Conservation (phyloP, 2,113 vertebrate species). For the Ophthalmolycus amberensis region DNA sequence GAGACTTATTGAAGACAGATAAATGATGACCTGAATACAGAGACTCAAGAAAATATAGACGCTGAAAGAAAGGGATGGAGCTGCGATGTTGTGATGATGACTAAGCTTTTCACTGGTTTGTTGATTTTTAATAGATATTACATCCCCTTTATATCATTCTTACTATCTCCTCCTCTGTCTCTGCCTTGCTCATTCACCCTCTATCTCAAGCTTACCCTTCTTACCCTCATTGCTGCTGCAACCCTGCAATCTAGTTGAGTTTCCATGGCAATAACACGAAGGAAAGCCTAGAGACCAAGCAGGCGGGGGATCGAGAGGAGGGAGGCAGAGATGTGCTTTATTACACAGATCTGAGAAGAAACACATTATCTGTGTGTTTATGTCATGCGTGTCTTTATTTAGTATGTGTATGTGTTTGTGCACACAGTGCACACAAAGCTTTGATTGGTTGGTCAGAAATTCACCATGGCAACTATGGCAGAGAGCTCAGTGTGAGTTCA, state of each 20-base stretch:
- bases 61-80: neutral
- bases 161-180: neutral
- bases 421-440: slow-evolving; percentile 34
- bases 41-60: neutral
- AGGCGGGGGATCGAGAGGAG: slow-evolving; percentile 15
- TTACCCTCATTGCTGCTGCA: slow-evolving; percentile 28
- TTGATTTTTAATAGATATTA: slow-evolving; percentile 4
- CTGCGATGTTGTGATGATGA: neutral
- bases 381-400: slow-evolving; percentile 11
- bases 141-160: neutral
- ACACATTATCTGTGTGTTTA: slow-evolving; percentile 3
- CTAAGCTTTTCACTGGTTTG: neutral
- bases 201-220: neutral
- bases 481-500: slow-evolving; percentile 37
- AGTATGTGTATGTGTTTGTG: slow-evolving; percentile 9
- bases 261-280: slow-evolving; percentile 68
- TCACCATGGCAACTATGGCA: slow-evolving; percentile 64
- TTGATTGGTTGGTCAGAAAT: slow-evolving; percentile 58
- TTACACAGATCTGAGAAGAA: slow-evolving; percentile 9
- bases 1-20: neutral
- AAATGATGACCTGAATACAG: slow-evolving; percentile 27
- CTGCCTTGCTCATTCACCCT: neutral
- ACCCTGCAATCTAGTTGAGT: slow-evolving; percentile 50
- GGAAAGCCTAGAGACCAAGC: slow-evolving; percentile 24
- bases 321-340: neutral